Conservation (phyloP, 1,140 invertebrate species). For the Cecropterus lyciades region DNA sequence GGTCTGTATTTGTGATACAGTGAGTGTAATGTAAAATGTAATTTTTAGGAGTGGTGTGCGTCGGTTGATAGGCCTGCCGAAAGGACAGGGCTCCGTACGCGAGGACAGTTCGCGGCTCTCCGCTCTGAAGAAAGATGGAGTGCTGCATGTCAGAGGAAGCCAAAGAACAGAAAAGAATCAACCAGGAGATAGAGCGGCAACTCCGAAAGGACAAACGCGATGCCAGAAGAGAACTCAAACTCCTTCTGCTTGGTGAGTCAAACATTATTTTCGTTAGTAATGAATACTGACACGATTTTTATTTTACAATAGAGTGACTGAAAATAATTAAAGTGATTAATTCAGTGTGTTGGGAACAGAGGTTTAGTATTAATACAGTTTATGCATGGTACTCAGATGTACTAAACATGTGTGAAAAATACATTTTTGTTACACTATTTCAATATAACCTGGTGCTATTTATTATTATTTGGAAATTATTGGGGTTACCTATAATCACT, state of each 20-base stretch:
- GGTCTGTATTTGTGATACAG: conserved; percentile 55
- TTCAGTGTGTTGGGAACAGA: neutral
- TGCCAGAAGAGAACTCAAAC: conserved; percentile 99
- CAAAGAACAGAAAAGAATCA: conserved; percentile 99
- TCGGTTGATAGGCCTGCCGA: conserved; percentile 83
- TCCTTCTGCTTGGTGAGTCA: conserved; percentile 97
- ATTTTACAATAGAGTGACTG: neutral
- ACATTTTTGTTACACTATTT: neutral
- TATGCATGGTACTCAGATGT: neutral
- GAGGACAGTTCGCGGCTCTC: conserved; percentile 79
- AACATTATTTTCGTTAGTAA: conserved; percentile 1
- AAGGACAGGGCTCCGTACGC: conserved; percentile 81
- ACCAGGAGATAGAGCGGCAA: conserved; percentile 99
- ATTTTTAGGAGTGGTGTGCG: conserved; percentile 83
- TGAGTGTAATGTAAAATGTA: conserved; percentile 74
- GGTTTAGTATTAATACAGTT: neutral
- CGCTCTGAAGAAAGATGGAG: conserved; percentile 93
- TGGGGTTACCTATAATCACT: conserved; percentile 7
- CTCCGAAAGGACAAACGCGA: conserved; percentile 99
- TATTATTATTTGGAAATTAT: neutral
- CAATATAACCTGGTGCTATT: neutral
- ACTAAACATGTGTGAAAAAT: neutral
- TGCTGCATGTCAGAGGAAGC: conserved; percentile 99
- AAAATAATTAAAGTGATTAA: conserved; percentile 3
- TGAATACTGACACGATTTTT: neutral